Evolutionary conservation across 2,797 vertebrate genomes (phyloP).

Genomic region (Cirrhinus mrigala): DNA sequence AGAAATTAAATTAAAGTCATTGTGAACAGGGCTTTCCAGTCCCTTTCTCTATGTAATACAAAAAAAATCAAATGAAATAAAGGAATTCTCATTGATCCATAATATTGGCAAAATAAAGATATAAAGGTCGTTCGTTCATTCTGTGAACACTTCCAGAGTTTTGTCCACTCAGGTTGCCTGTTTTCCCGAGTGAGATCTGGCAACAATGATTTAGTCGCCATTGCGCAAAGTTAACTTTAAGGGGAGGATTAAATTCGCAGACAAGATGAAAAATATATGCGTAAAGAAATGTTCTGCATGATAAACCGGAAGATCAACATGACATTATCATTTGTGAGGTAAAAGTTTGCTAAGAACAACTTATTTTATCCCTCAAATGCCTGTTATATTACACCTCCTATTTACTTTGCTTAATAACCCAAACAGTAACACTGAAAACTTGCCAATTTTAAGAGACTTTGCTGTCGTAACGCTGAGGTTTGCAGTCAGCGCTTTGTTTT

Average conservation of each 20-base stretch:
- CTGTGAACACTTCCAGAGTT: too few species aligned
- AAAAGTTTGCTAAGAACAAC: not conserved
- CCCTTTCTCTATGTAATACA: not conserved
- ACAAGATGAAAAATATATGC: not conserved
- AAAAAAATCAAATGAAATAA: not conserved
- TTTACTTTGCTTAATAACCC: not conserved
- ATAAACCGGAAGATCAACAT: not conserved
- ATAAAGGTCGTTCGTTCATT: too few species aligned
- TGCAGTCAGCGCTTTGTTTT: not conserved
- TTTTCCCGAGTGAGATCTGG: conserved; percentile 14
- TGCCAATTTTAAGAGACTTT: not conserved
- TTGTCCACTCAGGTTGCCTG: too few species aligned
- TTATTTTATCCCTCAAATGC: not conserved
- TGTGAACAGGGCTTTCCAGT: not conserved
- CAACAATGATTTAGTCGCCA: conserved; percentile 16
- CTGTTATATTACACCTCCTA: not conserved
- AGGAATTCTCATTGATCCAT: not conserved
- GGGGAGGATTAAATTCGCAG: conserved; percentile 8
- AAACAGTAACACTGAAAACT: not conserved
- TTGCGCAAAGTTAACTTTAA: conserved; percentile 31
- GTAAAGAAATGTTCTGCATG: not conserved
- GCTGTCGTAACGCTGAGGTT: not conserved
- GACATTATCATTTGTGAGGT: not conserved
- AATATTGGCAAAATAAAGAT: not conserved
- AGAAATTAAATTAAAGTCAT: not conserved